Base-by-base conservation (phyloP, 2,797 vertebrate species). In the Halcyon leucocephala region DNA sequence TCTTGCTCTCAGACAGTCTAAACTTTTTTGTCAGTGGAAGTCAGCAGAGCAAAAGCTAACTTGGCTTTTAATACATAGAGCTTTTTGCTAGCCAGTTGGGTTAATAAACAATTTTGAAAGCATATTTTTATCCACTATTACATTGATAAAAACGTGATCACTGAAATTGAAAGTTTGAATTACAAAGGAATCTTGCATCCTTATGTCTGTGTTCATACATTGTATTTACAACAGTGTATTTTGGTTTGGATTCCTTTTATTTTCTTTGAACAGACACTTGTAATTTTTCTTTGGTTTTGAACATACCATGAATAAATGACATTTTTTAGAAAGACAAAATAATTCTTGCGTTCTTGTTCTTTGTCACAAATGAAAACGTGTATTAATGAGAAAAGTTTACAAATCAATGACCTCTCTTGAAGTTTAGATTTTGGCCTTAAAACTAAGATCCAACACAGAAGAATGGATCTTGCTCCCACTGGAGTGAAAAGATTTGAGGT, bases 51-150 rank as follows among this genome's bases (percentile, higher is more conserved):
- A 84, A 86, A 21, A 80, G 44, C 58, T 88, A 77, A 58, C 39
- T 91, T 84, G 66, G 65, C 48, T 87, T 90, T 66, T 79, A 57
- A 69, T 52, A 81, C 58, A 62, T 24, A 39, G 29, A 73, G 41
- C n/a, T 69, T 89, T 48, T 95, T 19, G 35, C 44, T 57, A 82
- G 57, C 11, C 64, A 80, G 31, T 5, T 82, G 66, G 8, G 18
- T 70, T 93, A 90, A 84, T 74, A 92, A 88, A 72, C n/a, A 39
- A 7, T 51, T 95, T 66, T 46, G 20, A 92, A 86, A 79, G 9
- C 13, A n/a, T 44, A 77, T 89, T 65, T 83, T 86, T 51, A 86
- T 77, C 20, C 39, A 28, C 15, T 82, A 7, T 49, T 69, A 39
- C 26, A 69, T 10, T 78, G 51, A 49, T 28, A 88, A 90, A 87